A percentile compares a stretch with the other conserved stretches of the same genome.
Conservation (phyloP, 2,888 invertebrate genomes). For the Leptinotarsa tumamoca region DNA sequence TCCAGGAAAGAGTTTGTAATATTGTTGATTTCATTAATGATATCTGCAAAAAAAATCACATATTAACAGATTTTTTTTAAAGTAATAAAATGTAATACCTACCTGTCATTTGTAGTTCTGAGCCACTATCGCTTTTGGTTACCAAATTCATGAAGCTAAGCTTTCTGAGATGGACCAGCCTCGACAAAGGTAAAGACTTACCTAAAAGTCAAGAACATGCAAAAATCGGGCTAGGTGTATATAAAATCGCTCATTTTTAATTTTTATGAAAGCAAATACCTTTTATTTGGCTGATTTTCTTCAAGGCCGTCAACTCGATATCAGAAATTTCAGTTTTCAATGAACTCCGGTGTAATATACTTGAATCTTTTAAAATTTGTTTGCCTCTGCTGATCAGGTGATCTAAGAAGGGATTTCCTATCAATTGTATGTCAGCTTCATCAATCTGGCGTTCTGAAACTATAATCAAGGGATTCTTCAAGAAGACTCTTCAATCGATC, state of each 20-base stretch:
- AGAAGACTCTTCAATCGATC: too few species aligned
- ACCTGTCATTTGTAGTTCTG: slow-evolving; percentile 53
- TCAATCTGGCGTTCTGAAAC: slow-evolving; percentile 2
- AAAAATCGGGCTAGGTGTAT: neutral
- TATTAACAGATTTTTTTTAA: neutral
- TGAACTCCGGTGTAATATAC: slow-evolving; percentile 58
- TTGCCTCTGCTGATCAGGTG: slow-evolving; percentile 57
- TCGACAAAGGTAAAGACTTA: slow-evolving; percentile 41
- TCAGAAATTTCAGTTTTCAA: slow-evolving; percentile 39
- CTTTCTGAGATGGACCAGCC: slow-evolving; percentile 45
- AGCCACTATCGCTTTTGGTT: slow-evolving; percentile 35
- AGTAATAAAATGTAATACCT: slow-evolving; percentile 19
- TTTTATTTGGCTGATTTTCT: slow-evolving; percentile 24
- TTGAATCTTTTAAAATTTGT: slow-evolving; percentile 60
- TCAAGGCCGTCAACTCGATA: slow-evolving; percentile 23
- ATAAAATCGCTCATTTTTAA: neutral
- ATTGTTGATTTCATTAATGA: slow-evolving; percentile 51
- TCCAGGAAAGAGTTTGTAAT: slow-evolving; percentile 39
- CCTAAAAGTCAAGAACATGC: neutral
- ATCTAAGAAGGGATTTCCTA: slow-evolving; percentile 50
- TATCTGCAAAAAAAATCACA: slow-evolving; percentile 47
- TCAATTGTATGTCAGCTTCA: neutral
- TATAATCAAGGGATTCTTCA: neutral
- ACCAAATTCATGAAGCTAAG: slow-evolving; percentile 42
- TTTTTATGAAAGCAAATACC: slow-evolving; percentile 17